These are phyloP conservation scores for Goniozus legneri DNA, from an alignment of 1,140 invertebrate genomes.

Conservation along the genomic window DNA sequence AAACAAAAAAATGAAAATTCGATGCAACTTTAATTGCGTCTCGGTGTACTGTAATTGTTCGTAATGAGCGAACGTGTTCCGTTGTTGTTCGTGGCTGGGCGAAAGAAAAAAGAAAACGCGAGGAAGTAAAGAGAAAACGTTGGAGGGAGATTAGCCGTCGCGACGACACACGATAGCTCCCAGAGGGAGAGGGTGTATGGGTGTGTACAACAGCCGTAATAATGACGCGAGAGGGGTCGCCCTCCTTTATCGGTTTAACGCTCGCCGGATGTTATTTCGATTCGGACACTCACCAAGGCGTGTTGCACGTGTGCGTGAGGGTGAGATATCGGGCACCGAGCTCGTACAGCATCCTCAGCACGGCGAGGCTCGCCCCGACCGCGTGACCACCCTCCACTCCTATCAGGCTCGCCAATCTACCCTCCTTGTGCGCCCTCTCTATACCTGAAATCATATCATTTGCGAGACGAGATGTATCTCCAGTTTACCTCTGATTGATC, in stretches of 20 bases:
- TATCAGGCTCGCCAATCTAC: constrained; percentile 70
- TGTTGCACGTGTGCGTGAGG: constrained; percentile 82
- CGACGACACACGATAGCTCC: too few species aligned
- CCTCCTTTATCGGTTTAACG: background rate
- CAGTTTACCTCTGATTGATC: too few species aligned
- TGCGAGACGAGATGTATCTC: too few species aligned
- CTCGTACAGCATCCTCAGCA: constrained; percentile 77
- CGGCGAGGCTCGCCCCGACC: constrained; percentile 75
- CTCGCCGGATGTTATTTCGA: constrained; percentile 2
- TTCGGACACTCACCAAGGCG: constrained; percentile 67
- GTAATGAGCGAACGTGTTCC: too few species aligned
- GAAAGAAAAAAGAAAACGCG: too few species aligned
- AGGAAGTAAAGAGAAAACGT: too few species aligned
- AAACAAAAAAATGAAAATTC: too few species aligned
- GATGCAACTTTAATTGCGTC: too few species aligned
- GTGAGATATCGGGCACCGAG: constrained; percentile 80
- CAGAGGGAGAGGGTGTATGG: too few species aligned
- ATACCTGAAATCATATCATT: constrained; percentile 60
- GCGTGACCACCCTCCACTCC: constrained; percentile 82
- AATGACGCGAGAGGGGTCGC: background rate
- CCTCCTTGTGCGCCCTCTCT: constrained; percentile 60
- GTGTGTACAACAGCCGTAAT: background rate
- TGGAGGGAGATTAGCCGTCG: too few species aligned
- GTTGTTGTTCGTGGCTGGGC: too few species aligned
- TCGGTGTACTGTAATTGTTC: too few species aligned